Base-by-base conservation (phyloP, 2,113 vertebrate genomes). In the Nipponia nippon region DNA sequence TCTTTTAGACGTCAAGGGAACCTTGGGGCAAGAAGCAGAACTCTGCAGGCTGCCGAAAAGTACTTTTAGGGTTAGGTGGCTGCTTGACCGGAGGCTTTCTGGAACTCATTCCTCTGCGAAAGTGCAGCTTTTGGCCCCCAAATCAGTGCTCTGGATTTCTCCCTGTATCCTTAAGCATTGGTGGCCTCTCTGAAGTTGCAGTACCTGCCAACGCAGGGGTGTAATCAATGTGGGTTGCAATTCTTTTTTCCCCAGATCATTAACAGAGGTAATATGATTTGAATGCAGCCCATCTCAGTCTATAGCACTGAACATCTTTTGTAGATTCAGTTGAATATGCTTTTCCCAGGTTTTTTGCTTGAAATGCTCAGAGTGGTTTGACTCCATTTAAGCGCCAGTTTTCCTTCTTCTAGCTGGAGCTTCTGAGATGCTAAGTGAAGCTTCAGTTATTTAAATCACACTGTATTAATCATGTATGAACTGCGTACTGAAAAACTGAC, bases 51-150 rank as follows among this genome's bases (percentile, higher is more conserved):
- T 69, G 44, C 44, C 44, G 20, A 32, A 16, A 87, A 46, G 17
- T 26, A 4, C 26, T 44, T 16, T 9, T 3, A 36, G 44, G 53
- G 26, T 17, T 44, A 4, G 38, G 46, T 44, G 46, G 36, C 27
- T 61, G 38, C 26, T 70, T 0, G 0, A 6, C 21, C 1, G 5
- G 27, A 14, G n/a, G 17, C 34, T 62, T 62, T 70, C 34, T 22
- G 18, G 40, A 29, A 4, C 23, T 47, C 1, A 1, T 55, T 71
- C 10, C 10, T 46, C 40, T 63, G 56, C 10, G 2, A 2, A 47
- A 55, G 19, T 7, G n/a, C 49, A 40, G 40, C 12, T 47, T 47
- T 55, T 16, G 23, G 23, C 76, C n/a, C 66, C 29, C 0, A 2
- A 40, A 55, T 15, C 12, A 15, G 7, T 7, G 56, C 46, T 79